Evolutionary conservation across 2,888 invertebrate species (phyloP), one percentile per base, ranked within the genome.

Genomic region (Sarcophaga rosellei): DNA sequence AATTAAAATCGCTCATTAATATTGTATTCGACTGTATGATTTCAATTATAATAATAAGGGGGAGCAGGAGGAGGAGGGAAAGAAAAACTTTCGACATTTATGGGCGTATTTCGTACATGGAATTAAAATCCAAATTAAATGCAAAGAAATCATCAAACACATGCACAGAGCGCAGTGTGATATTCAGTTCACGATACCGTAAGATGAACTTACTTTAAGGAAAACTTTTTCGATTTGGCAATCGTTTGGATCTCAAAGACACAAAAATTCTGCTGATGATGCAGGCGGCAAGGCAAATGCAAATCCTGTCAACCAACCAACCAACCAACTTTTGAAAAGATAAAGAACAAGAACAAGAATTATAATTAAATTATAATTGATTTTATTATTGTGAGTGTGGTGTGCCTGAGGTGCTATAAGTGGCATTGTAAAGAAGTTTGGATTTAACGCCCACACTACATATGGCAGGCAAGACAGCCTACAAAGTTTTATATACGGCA

Each of bases 1-100:
- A 74, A 74, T 47, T 74, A 44, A 76, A 77, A 57, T 63, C 66
- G 47, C 76, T 82, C 70, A 77, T 76, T 77, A 82, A 82, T 59
- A 81, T 76, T 25, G 11, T 47, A 47, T 15, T 47, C 47, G 44
- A 21, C 59, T 74, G 66, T 47, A 45, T 23, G 66, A 74, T 80
- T 74, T 61, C 59, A 73, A 74, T 21, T 53, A 15, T 15, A 53
- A 15, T 15, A 53, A 53, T 17, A 53, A 53, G 17, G 2, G 4
- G 15, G 15, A 53, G 12, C 5, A 53, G 12, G 5, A 53, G 53
- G 17, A 53, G 15, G 17, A 53, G 17, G 5, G 17, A 53, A 17
- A 20, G 61, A 10, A 68, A 23, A 74, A 73, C 3, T 80, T 80
- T 25, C 15, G 45, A 80, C 73, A 80, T 45, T 66, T 61, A 80